These are phyloP conservation scores for Champsocephalus esox DNA, from an alignment of 2,797 vertebrate genomes.

Conservation along the genomic window DNA sequence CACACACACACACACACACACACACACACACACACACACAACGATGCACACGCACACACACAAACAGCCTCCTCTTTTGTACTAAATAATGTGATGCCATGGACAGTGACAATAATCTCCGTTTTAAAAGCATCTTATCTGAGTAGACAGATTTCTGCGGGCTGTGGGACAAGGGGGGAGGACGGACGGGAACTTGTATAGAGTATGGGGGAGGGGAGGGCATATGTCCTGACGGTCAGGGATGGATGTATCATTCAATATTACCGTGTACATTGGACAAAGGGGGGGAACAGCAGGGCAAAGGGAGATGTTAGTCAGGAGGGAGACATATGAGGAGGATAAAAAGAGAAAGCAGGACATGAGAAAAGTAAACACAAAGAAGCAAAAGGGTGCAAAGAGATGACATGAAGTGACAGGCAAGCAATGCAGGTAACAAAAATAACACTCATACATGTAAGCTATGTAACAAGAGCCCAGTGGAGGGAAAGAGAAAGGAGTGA, in stretches of 20 bases:
- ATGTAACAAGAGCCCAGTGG: conserved; percentile 12
- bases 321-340: conserved; percentile 15
- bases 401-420: conserved; percentile 54
- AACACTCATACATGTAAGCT: conserved; percentile 19
- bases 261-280: conserved; percentile 54
- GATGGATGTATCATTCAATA: conserved; percentile 70
- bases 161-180: conserved; percentile 69
- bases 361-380: conserved; percentile 28
- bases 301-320: conserved; percentile 32
- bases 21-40: conserved; percentile 1
- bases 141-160: conserved; percentile 82
- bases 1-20: conserved; percentile 2
- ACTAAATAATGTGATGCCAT: conserved; percentile 69
- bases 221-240: conserved; percentile 64
- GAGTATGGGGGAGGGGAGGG: conserved; percentile 62
- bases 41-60: conserved; percentile 1
- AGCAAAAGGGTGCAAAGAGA: conserved; percentile 55
- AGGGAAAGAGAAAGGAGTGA: conserved; percentile 7
- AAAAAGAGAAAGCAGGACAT: conserved; percentile 31
- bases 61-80: conserved; percentile 58
- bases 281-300: conserved; percentile 13
- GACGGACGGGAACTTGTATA: conserved; percentile 39
- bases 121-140: conserved; percentile 83
- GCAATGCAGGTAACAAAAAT: conserved; percentile 39
- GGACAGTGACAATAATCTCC: conserved; percentile 79